Conservation (phyloP, 2,113 vertebrate genomes). For the Microtus richardsoni region DNA sequence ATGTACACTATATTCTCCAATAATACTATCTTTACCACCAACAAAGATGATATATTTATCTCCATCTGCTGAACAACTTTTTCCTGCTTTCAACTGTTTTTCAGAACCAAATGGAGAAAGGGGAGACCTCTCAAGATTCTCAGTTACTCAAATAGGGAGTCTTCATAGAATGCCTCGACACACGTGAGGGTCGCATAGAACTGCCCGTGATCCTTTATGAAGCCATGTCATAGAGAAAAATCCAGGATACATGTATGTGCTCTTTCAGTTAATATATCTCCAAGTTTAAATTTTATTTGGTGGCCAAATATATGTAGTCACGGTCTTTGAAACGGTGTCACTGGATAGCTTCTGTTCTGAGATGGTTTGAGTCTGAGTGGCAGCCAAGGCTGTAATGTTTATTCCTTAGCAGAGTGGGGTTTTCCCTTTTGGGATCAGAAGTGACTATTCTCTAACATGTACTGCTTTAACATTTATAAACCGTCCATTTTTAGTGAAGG, state of each 20-base stretch:
- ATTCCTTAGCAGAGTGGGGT: slow-evolving; percentile 9
- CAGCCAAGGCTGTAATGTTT: slow-evolving; percentile 33
- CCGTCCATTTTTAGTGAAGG: slow-evolving; percentile 78
- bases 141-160: neutral
- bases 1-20: neutral
- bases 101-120: neutral
- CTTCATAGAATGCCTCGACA: neutral
- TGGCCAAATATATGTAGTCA: neutral
- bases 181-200: neutral
- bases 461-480: slow-evolving; percentile 76
- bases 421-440: slow-evolving; percentile 40
- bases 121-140: neutral
- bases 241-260: neutral
- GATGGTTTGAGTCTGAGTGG: slow-evolving; percentile 15
- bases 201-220: neutral
- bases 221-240: neutral
- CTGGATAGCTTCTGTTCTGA: slow-evolving; percentile 30
- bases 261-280: neutral
- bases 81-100: slow-evolving; percentile 20
- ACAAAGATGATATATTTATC: neutral
- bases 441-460: slow-evolving; percentile 64
- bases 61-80: neutral
- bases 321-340: neutral
- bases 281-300: slow-evolving; percentile 19
- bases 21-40: neutral